Evolutionary conservation across 2,113 vertebrate genomes (phyloP), one percentile per base, ranked within the genome.

Genomic region (Paracyprichromis sp.): DNA sequence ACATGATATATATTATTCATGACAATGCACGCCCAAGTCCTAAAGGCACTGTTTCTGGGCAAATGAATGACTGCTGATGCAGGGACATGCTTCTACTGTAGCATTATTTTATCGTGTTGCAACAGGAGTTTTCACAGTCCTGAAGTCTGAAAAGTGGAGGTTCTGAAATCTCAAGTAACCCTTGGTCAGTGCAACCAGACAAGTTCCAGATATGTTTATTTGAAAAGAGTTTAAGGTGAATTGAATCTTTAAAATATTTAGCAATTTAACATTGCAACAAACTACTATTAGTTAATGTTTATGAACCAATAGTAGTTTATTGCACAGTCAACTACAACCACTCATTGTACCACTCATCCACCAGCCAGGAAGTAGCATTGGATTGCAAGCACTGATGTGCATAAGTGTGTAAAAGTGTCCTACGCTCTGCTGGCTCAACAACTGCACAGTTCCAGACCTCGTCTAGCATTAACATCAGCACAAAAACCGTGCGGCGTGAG

Each of bases 1-100:
- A 92, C 84, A 86, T 81, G 53, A 86, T 40, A 92, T 90, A 80
- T 85, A 88, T 93, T 90, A 93, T 92, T 93, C 85, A 95, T 90
- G 88, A 54, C 26, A 50, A 50, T 26, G 80, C 52, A 82, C 26
- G 7, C 59, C 63, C 83, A 82, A 90, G 45, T 88, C 83, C 89
- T 90, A 5, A 54, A 88, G 89, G 88, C 78, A 40, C 19, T 29
- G 78, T 88, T 93, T 89, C 52, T 31, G 47, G 89, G 83, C 50
- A 86, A 86, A 86, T 43, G 83, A 88, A 71, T 82, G 45, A 47
- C 83, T 34, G 36, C n/a, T 34, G 73, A 40, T 69, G 81, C 83
- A 69, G 47, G 79, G 81, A 85, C 83, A 73, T 82, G 83, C n/a
- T 84, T 89, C 88, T 83, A 47, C 71, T 80, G 50, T 52, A 71